Base-by-base conservation (phyloP, 2,113 vertebrate species). In the Piaya cayana region DNA sequence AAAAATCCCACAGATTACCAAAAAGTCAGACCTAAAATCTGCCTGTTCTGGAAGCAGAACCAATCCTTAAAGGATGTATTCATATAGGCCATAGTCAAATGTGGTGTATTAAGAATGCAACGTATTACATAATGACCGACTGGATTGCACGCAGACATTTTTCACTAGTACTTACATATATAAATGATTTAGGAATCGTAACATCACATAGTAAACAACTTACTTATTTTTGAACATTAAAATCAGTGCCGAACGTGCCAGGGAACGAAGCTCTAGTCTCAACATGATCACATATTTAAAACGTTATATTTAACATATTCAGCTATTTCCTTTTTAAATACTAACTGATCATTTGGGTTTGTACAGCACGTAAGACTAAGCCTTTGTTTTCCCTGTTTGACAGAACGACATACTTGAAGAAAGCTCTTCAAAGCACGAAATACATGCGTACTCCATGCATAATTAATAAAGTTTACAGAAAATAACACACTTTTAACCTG, bases 91-190 rank as follows among this genome's bases (percentile, higher is more conserved):
- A 55, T 26, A 43, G 15, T 78, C 45, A 70, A 74, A 88, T 69
- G 37, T 1, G 29, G 3, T 12, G 77, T 45, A 60, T 26, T 37
- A 53, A 90, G 63, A 81, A 93, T 29, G 29, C 15, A 82, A 23
- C 15, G 30, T 7, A 49, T 8, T 67, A 39, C 0, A 1, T 17
- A 60, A 62, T 0, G 1, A 42, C 13, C 18, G 56, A 23, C 37
- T 15, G 39, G 10, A 50, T 6, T 25, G 36, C 7, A 32, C 6
- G 9, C 12, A 49, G 58, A 65, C 5, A 18, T 69, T 34, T 78
- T 49, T 64, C n/a, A 43, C 7, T 63, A 62, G 15, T 27, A 69
- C 6, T 32, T 59, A 74, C 12, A 77, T 22, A 37, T 20, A 53
- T 11, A 3, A 3, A 49, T 15, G 8, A 55, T 23, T 86, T 42